phyloP scores from a whole-genome alignment of 2,113 vertebrate genomes.

The Saccopteryx leptura region DNA sequence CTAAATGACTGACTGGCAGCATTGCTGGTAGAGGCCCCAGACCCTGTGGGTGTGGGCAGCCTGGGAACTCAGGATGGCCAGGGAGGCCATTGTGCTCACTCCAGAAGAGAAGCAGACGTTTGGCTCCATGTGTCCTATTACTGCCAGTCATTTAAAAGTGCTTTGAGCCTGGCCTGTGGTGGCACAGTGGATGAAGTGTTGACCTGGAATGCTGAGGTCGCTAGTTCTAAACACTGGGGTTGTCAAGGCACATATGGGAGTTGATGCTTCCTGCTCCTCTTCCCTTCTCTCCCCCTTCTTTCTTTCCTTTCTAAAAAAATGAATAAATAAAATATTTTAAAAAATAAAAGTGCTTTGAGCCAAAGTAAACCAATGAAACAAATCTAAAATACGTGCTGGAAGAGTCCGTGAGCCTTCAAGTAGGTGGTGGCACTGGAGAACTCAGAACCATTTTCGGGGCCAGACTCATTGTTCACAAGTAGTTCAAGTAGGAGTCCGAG shows the following conservation, averaged over 20 bases:
- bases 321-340: too few species aligned
- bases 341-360: not conserved
- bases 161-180: not conserved
- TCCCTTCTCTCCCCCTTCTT: too few species aligned
- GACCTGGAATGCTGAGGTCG: too few species aligned
- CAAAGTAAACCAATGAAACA: not conserved
- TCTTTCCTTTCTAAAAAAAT: too few species aligned
- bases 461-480: not conserved
- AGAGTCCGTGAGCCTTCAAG: not conserved
- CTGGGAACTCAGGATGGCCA: fast-evolving
- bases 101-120: not conserved
- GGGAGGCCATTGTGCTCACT: not conserved
- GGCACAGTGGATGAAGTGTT: too few species aligned
- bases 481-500: not conserved
- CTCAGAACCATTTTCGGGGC: not conserved
- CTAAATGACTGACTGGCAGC: slow-evolving; percentile 57
- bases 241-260: too few species aligned
- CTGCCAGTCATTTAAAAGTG: not conserved
- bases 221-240: too few species aligned
- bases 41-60: not conserved
- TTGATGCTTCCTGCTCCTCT: too few species aligned
- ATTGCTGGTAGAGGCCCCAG: slow-evolving; percentile 75
- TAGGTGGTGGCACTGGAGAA: not conserved
- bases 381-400: not conserved
- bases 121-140: fast-evolving